Conservation (phyloP, 2,113 vertebrate genomes). For the Harpagus bidentatus region DNA sequence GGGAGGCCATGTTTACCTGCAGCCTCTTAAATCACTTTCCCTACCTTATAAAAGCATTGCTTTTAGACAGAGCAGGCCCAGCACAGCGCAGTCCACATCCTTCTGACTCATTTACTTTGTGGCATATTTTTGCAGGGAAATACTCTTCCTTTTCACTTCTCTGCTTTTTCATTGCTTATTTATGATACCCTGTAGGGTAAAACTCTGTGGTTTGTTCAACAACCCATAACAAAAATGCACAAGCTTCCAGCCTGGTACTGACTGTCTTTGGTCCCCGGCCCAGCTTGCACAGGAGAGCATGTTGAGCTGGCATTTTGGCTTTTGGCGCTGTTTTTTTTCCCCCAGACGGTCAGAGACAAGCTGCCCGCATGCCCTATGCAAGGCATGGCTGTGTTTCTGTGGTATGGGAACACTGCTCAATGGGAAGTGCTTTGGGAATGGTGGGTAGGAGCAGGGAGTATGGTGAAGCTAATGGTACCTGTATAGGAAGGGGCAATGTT, state of each 20-base stretch:
- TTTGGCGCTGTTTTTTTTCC: background rate
- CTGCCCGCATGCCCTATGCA: background rate
- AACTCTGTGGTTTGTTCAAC: constrained; percentile 57
- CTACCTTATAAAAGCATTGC: background rate
- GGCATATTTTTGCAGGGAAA: constrained; percentile 24
- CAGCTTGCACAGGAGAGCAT: background rate
- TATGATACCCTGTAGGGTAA: constrained; percentile 55
- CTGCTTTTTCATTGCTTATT: constrained; percentile 55
- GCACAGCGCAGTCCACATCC: background rate
- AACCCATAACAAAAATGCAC: constrained; percentile 42
- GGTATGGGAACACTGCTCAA: fast-evolving
- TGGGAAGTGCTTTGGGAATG: background rate
- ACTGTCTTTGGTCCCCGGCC: background rate
- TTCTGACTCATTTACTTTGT: constrained; percentile 39
- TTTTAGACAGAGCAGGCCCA: background rate
- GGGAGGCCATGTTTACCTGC: constrained; percentile 28
- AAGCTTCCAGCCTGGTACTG: background rate
- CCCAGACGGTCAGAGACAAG: background rate
- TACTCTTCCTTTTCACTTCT: constrained; percentile 31
- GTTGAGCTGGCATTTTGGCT: background rate
- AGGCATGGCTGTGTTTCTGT: background rate
- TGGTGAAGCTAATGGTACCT: background rate
- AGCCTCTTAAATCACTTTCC: constrained; percentile 38
- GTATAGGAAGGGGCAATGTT: background rate
- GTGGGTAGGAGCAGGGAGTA: background rate